Percentiles rank a stretch among this genome's conserved stretches.
These are phyloP conservation scores for Caenorhabditis sp. DNA, from an alignment of 2,888 invertebrate genomes.

Conservation along the genomic window DNA sequence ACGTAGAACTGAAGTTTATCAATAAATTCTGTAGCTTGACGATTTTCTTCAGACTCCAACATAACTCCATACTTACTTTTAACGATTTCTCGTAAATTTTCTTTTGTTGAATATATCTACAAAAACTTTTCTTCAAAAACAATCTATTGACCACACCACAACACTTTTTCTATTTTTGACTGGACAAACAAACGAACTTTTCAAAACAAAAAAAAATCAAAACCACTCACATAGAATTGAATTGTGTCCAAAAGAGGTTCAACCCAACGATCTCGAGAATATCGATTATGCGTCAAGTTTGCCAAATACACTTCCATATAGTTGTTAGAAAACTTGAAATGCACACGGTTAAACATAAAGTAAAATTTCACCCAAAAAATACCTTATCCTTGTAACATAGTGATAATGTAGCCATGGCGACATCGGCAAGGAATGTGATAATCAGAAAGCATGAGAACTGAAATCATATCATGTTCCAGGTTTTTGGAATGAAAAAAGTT, in stretches of 20 bases:
- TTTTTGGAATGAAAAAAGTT: not conserved
- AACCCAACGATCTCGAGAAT: conserved; percentile 70
- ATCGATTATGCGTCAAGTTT: conserved; percentile 64
- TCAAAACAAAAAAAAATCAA: conserved; percentile 3
- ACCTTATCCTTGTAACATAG: conserved; percentile 60
- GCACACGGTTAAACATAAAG: not conserved
- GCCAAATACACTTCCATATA: conserved; percentile 61
- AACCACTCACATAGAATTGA: conserved; percentile 69
- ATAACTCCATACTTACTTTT: conserved; percentile 57
- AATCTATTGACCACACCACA: not conserved
- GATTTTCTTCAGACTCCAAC: conserved; percentile 43
- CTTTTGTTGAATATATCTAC: conserved; percentile 31
- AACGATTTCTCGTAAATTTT: conserved; percentile 48
- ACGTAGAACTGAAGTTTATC: conserved; percentile 64
- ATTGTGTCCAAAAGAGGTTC: conserved; percentile 68
- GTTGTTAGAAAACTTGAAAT: conserved; percentile 42
- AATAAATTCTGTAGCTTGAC: conserved; percentile 51
- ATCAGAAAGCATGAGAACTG: conserved; percentile 59
- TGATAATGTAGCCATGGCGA: conserved; percentile 56
- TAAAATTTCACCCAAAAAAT: conserved; percentile 2
- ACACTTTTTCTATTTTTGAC: too few relatives aligned
- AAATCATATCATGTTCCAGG: conserved; percentile 8
- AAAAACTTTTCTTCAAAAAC: not conserved
- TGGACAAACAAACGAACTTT: not conserved
- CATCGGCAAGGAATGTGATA: conserved; percentile 54